Conservation (phyloP, 2,888 invertebrate genomes). For the Choreutis nemorana region DNA sequence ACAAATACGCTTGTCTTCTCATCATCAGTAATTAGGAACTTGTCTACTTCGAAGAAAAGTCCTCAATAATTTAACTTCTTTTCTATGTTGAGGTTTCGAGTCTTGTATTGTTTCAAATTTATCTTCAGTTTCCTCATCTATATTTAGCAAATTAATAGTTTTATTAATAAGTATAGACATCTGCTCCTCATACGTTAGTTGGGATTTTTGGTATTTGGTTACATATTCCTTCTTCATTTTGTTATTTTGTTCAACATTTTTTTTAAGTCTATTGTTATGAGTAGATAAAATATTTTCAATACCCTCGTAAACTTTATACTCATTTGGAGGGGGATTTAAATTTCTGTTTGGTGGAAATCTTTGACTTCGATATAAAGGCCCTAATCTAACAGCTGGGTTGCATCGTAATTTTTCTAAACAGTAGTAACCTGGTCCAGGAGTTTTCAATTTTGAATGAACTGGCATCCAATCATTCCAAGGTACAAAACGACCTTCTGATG, state of each 20-base stretch:
- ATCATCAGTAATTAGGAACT: too few species aligned
- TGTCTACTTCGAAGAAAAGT: too few species aligned
- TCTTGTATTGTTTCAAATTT: slow-evolving; percentile 1
- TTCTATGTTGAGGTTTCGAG: too few species aligned
- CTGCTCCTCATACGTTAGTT: not conserved
- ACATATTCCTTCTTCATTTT: slow-evolving; percentile 27
- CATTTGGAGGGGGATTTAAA: slow-evolving; percentile 33
- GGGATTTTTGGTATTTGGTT: too few species aligned
- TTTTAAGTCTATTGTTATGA: slow-evolving; percentile 30
- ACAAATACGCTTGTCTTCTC: too few species aligned
- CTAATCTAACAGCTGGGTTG: slow-evolving; percentile 28
- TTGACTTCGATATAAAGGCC: slow-evolving; percentile 27
- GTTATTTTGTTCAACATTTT: slow-evolving; percentile 26
- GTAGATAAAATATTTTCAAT: slow-evolving; percentile 37
- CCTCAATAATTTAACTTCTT: too few species aligned
- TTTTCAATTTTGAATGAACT: slow-evolving; percentile 21
- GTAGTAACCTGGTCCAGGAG: slow-evolving; percentile 41
- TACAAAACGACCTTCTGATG: slow-evolving; percentile 38
- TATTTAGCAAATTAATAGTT: slow-evolving; percentile 30
- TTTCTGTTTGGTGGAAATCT: slow-evolving; percentile 22
- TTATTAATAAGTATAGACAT: slow-evolving; percentile 19
- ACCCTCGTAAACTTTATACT: slow-evolving; percentile 27
- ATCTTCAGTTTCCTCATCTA: slow-evolving; percentile 10
- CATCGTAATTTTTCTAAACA: slow-evolving; percentile 25
- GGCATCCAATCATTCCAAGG: slow-evolving; percentile 43